A percentile compares a stretch with the other conserved stretches of the same genome.
These are phyloP conservation scores for Gopherus flavomarginatus DNA, from an alignment of 2,113 vertebrate species.

Conservation along the genomic window DNA sequence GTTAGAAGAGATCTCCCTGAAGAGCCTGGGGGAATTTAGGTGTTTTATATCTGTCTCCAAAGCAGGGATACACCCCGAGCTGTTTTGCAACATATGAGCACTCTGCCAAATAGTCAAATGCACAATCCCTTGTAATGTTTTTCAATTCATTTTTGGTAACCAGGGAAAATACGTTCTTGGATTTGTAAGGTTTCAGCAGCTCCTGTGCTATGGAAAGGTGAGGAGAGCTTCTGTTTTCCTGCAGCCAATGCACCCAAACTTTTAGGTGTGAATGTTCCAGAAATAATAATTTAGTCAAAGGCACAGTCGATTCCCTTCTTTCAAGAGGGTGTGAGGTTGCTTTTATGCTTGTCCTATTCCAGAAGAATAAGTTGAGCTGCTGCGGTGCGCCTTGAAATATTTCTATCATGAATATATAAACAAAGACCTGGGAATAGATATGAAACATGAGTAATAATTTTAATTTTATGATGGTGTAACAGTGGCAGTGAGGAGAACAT, in stretches of 20 bases:
- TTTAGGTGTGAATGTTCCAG: neutral
- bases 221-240: neutral
- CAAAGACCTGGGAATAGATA: neutral
- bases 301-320: neutral
- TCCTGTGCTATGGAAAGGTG: neutral
- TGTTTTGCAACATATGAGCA: neutral
- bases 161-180: neutral
- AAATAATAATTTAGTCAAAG: neutral
- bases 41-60: neutral
- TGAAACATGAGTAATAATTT: neutral
- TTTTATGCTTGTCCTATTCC: neutral
- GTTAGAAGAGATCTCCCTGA: neutral
- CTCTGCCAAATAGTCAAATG: neutral
- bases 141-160: constrained; percentile 3
- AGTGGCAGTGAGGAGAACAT: neutral
- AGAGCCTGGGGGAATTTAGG: neutral
- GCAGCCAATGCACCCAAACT: neutral
- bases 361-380: neutral
- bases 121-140: neutral
- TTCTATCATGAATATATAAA: neutral
- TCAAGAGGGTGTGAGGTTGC: neutral
- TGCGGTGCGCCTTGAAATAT: neutral
- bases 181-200: neutral
- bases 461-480: neutral
- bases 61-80: neutral